These are phyloP conservation scores for Lerema accius DNA, from an alignment of 1,140 invertebrate species.

Conservation along the genomic window DNA sequence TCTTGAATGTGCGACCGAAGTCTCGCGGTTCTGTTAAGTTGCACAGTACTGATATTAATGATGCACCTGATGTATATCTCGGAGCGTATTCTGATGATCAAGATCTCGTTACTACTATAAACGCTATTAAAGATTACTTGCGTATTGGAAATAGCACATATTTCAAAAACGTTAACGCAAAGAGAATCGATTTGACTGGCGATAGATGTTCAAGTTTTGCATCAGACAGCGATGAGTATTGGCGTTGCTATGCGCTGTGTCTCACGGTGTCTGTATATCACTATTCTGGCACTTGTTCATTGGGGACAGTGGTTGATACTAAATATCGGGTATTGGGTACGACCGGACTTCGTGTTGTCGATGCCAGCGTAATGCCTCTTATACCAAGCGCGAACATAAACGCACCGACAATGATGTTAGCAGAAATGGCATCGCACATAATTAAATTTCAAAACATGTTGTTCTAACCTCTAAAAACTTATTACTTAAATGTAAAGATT, in stretches of 20 bases:
- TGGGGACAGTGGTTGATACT: slow-evolving; percentile 15
- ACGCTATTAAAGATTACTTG: not conserved
- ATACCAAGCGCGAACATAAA: not conserved
- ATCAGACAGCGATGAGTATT: slow-evolving; percentile 1
- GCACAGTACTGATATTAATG: not conserved
- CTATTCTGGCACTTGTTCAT: slow-evolving; percentile 7
- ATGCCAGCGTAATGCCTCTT: not conserved
- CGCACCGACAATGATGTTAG: not conserved
- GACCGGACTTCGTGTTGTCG: not conserved
- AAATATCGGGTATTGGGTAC: not conserved
- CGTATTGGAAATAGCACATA: not conserved
- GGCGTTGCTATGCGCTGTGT: slow-evolving; percentile 7
- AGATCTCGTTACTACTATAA: not conserved
- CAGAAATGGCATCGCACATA: not conserved
- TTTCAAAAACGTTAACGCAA: not conserved
- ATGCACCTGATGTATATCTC: not conserved
- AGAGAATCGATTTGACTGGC: not conserved
- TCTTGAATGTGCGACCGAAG: not conserved
- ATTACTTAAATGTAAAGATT: too few species aligned
- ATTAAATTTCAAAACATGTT: too few species aligned
- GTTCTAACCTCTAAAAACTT: too few species aligned
- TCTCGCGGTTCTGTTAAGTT: not conserved
- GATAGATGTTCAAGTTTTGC: slow-evolving; percentile 3
- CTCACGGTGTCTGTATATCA: slow-evolving; percentile 6
- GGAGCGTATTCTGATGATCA: not conserved